phyloP scores from a whole-genome alignment of 2,888 invertebrate species.

The Synergus gifuensis region DNA sequence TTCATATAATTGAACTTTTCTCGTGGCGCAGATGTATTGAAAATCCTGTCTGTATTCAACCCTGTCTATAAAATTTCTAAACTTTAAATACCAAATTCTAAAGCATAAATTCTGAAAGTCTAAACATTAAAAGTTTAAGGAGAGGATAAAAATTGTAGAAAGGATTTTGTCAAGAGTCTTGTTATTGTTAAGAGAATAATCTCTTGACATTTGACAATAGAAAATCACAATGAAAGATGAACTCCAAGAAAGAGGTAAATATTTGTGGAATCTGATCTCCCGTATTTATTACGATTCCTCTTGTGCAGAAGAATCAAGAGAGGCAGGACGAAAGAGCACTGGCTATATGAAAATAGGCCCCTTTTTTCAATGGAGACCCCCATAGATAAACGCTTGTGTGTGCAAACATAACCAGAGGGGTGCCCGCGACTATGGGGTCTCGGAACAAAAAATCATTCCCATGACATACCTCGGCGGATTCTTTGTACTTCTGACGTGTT shows the following conservation, averaged over 20 bases:
- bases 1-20: too few species aligned
- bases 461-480: slow-evolving; percentile 64
- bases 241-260: slow-evolving; percentile 61
- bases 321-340: slow-evolving; percentile 33
- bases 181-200: slow-evolving; percentile 25
- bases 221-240: slow-evolving; percentile 45
- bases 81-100: slow-evolving; percentile 3
- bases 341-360: slow-evolving; percentile 40
- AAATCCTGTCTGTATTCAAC: background rate
- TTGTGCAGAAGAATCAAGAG: slow-evolving; percentile 32
- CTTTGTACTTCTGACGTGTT: slow-evolving; percentile 72
- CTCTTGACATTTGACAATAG: slow-evolving; percentile 38
- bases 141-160: slow-evolving; percentile 44
- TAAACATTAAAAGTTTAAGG: slow-evolving; percentile 2
- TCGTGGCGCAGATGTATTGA: background rate
- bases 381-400: slow-evolving; percentile 67
- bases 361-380: slow-evolving; percentile 61
- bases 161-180: slow-evolving; percentile 46
- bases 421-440: slow-evolving; percentile 46
- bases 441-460: slow-evolving; percentile 65
- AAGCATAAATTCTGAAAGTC: background rate
- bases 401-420: slow-evolving; percentile 68
- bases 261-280: slow-evolving; percentile 59
- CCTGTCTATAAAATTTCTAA: background rate
- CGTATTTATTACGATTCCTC: slow-evolving; percentile 48